Percentiles rank a stretch among this genome's conserved stretches.
These are phyloP conservation scores for Oryzaephilus surinamensis DNA, from an alignment of 1,140 invertebrate genomes.

Conservation along the genomic window DNA sequence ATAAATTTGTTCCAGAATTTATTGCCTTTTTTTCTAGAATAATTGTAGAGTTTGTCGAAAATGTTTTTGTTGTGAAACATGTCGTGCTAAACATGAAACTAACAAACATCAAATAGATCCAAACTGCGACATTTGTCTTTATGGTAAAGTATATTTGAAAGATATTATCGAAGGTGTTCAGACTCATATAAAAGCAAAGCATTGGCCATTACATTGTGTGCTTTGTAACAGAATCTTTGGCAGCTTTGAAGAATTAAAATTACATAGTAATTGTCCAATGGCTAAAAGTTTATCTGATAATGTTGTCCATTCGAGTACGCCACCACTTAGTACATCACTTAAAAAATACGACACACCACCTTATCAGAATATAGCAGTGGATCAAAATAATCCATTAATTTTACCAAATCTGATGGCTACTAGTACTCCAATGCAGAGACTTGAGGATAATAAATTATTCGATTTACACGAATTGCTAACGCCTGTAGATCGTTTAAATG, in stretches of 20 bases:
- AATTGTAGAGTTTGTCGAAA: constrained; percentile 21
- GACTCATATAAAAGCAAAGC: constrained; percentile 15
- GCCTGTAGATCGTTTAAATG: constrained; percentile 12
- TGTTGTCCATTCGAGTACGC: no score
- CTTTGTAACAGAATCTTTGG: constrained; percentile 20
- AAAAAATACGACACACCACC: no score
- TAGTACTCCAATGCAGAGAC: constrained; percentile 22
- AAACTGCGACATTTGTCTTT: constrained; percentile 21
- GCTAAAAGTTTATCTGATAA: constrained; percentile 8
- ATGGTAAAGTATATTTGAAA: constrained; percentile 12
- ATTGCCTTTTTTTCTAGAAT: constrained; percentile 21
- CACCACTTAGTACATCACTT: no score
- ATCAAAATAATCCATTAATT: no score
- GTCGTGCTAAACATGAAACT: constrained; percentile 20
- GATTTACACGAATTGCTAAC: constrained; percentile 15
- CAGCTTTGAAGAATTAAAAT: constrained; percentile 17
- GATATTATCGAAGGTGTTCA: constrained; percentile 6
- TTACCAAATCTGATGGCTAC: constrained; percentile 16
- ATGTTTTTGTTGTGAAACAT: constrained; percentile 23
- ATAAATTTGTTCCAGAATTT: background rate
- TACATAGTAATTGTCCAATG: constrained; percentile 14
- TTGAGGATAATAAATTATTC: constrained; percentile 10
- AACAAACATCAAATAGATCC: constrained; percentile 16
- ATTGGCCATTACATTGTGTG: constrained; percentile 22
- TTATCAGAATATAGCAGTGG: no score